Evolutionary conservation across 2,113 vertebrate genomes (phyloP), one percentile per base, ranked within the genome.

Genomic region (Talpa occidentalis): DNA sequence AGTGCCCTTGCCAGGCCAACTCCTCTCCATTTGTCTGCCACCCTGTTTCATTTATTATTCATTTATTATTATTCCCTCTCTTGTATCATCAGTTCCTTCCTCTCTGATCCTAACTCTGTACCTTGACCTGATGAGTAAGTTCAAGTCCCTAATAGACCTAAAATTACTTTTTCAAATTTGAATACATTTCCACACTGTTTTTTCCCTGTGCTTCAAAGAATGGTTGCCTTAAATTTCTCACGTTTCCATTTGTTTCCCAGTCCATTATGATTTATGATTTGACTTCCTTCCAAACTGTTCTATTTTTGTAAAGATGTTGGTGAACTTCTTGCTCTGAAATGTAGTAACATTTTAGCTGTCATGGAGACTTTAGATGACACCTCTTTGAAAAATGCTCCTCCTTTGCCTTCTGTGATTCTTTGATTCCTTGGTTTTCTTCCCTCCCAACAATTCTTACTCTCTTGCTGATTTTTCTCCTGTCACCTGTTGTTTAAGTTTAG

Each of bases 91-190:
- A 47, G 0, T 88, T 42, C 62, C 62, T 91, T 87, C 24, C 70
- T 67, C 70, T 67, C 30, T 52, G 49, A 54, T 69, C 49, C 62
- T 35, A 10, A 74, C 32, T 86, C 69, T 42, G 0, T 74, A 16
- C 70, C 76, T 80, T 47, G 81, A 90, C 44, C 44, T 70, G 42
- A 28, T 10, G 26, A 21, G 15, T 40, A 59, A 37, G 37, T 19
- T 59, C 9, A 84, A 42, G 22, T 78, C 69, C 79, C 35, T 64
- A 14, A 47, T 10, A 32, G 30, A 42, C 40, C 80, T 94, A 59
- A 92, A 92, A 81, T 74, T 67, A 67, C 30, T 92, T 85, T 85
- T 78, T 81, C 28, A 77, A 79, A 40, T 94, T 93, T 62, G 15
- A 80, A 49, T 88, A 49, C 19, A 32, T 78, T 83, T 52, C 17